These are phyloP conservation scores for Melanocharis versteri DNA, from an alignment of 2,113 vertebrate genomes.

Conservation along the genomic window DNA sequence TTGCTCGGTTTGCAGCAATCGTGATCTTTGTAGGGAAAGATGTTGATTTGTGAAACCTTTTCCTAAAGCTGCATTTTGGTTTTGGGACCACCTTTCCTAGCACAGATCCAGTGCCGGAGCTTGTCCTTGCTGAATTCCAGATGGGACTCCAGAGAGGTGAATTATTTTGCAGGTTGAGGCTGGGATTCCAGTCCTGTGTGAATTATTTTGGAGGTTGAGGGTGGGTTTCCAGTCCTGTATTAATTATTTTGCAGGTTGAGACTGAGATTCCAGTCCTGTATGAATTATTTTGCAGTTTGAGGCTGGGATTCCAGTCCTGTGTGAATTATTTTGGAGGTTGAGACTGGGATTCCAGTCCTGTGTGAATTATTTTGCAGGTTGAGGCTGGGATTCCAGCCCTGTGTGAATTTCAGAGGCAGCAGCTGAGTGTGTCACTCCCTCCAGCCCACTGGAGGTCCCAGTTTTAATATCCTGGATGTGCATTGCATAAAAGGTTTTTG, in stretches of 20 bases:
- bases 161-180: background rate
- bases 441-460: background rate
- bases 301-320: background rate
- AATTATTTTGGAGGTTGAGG: background rate
- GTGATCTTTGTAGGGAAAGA: background rate
- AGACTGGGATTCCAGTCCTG: background rate
- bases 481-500: rapidly evolving
- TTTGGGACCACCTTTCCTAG: background rate
- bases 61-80: background rate
- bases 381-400: background rate
- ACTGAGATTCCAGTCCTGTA: rapidly evolving
- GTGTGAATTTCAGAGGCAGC: background rate
- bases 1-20: no score
- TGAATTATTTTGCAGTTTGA: background rate
- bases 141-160: no score
- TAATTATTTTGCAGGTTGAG: background rate
- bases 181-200: rapidly evolving
- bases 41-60: background rate
- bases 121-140: background rate
- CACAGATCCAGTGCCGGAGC: background rate
- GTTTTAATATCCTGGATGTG: background rate
- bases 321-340: background rate
- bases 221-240: rapidly evolving
- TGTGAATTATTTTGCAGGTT: background rate
- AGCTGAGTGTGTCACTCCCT: background rate